Evolutionary conservation across 2,113 vertebrate genomes (phyloP), one percentile per base, ranked within the genome.

Genomic region (Elephas maximus): DNA sequence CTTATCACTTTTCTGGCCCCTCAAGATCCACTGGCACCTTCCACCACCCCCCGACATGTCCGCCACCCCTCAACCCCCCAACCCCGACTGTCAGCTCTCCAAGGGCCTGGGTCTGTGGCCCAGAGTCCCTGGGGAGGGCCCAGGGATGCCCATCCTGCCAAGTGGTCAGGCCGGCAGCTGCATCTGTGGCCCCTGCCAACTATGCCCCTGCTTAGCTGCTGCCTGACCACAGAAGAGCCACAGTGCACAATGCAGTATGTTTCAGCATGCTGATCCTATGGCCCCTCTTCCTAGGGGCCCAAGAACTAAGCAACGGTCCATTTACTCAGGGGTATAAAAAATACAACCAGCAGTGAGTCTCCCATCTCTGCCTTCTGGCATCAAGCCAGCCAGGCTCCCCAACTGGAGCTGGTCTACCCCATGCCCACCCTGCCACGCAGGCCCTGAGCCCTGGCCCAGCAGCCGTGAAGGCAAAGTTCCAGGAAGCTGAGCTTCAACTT

Each of bases 191-290:
- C 79, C 20, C 51, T 33, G 26, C 30, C 63, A 88, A 63, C 86
- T 37, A 41, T 28, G 69, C 4, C 8, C 28, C 28, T 1, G 4
- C 26, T 57, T 21, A 9, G 1, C 4, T 77, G 11, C 74, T 26
- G 9, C 77, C 62, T 45, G 21, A 79, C 30, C n/a, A 10, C 37
- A 26, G 21, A 41, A 23, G 57, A 51, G 48, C 28, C 21, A 23
- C 0, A 1, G 83, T 1, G 4, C 0, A 6, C 10, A 45, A 12
- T 30, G 17, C n/a, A 53, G 67, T 41, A 9, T 1, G 3, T 67
- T 37, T 83, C 20, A 26, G 20, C 28, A 4, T 17, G 48, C 41
- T 10, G 48, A 11, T 9, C 44, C 69, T 53, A 23, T 17, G 4
- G 0, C 11, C 26, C 73, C 60, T 84, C 65, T 74, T 79, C 62